Evolutionary conservation across 2,797 vertebrate species (phyloP).

Genomic region (Aulostomus chinensis): DNA sequence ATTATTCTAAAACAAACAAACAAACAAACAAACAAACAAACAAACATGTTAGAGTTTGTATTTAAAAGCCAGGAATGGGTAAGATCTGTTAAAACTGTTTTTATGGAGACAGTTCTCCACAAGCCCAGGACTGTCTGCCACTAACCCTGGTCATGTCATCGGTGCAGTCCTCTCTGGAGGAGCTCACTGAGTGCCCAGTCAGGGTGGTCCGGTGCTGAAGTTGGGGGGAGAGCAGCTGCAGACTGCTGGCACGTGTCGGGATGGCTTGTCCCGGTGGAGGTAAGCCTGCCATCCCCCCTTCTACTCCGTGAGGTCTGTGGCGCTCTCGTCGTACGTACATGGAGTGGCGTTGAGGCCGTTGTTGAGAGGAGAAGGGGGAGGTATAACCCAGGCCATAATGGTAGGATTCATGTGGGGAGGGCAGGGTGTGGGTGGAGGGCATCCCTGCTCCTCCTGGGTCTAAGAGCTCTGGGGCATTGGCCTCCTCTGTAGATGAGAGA

Average conservation of each 20-base stretch:
- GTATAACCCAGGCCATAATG: slow-evolving; percentile 97
- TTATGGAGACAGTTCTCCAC: not conserved
- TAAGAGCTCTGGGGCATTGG: slow-evolving; percentile 88
- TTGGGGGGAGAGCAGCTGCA: slow-evolving; percentile 97
- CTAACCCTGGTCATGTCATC: slow-evolving; percentile 87
- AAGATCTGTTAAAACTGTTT: not conserved
- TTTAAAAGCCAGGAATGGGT: too few species aligned
- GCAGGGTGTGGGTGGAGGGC: slow-evolving; percentile 87
- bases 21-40: too few species aligned
- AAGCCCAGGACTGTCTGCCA: slow-evolving; percentile 27
- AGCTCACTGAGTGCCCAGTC: slow-evolving; percentile 85
- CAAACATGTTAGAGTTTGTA: too few species aligned
- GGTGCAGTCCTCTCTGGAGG: slow-evolving; percentile 88
- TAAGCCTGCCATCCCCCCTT: slow-evolving; percentile 72
- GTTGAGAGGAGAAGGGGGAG: slow-evolving; percentile 97
- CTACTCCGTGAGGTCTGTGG: slow-evolving; percentile 86
- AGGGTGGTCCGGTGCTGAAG: slow-evolving; percentile 89
- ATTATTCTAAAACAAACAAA: too few species aligned
- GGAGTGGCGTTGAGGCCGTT: slow-evolving; percentile 96
- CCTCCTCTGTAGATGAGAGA: slow-evolving; percentile 77
- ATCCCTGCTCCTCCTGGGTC: slow-evolving; percentile 81
- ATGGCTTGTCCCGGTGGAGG: slow-evolving; percentile 86
- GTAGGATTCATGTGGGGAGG: slow-evolving; percentile 95
- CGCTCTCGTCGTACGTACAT: slow-evolving; percentile 98
- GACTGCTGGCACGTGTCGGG: slow-evolving; percentile 95